These are phyloP conservation scores for Aegithalos caudatus DNA, from an alignment of 2,113 vertebrate genomes.

Conservation along the genomic window DNA sequence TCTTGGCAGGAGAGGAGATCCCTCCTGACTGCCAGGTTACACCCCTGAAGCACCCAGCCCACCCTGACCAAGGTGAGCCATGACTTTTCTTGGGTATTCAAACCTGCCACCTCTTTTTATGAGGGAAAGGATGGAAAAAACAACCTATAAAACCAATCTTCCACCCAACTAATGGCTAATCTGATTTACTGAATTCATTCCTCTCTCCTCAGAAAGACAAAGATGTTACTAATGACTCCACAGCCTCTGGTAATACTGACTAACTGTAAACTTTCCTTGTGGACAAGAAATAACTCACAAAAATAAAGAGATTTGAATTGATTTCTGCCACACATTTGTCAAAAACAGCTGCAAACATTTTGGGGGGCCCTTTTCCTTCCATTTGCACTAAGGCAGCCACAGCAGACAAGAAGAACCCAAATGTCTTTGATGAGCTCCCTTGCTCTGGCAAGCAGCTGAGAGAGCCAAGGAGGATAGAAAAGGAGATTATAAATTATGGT, in stretches of 20 bases:
- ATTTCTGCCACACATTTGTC: background rate
- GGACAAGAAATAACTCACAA: background rate
- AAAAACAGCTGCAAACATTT: background rate
- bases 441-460: background rate
- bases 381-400: background rate
- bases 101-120: background rate
- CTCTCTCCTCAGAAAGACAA: background rate
- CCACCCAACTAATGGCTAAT: background rate
- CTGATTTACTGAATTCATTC: background rate
- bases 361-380: background rate
- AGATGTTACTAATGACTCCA: background rate
- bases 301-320: background rate
- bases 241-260: background rate
- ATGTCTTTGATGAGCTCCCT: background rate
- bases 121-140: background rate
- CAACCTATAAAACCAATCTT: background rate
- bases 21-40: background rate
- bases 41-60: background rate
- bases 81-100: background rate
- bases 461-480: background rate
- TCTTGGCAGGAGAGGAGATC: background rate
- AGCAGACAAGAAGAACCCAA: background rate
- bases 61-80: fast-evolving
- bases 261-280: background rate
- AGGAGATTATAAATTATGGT: background rate